Percentiles rank a stretch among this genome's conserved stretches.
These are phyloP conservation scores for Cydia splendana DNA, from an alignment of 1,140 invertebrate species.

Conservation along the genomic window DNA sequence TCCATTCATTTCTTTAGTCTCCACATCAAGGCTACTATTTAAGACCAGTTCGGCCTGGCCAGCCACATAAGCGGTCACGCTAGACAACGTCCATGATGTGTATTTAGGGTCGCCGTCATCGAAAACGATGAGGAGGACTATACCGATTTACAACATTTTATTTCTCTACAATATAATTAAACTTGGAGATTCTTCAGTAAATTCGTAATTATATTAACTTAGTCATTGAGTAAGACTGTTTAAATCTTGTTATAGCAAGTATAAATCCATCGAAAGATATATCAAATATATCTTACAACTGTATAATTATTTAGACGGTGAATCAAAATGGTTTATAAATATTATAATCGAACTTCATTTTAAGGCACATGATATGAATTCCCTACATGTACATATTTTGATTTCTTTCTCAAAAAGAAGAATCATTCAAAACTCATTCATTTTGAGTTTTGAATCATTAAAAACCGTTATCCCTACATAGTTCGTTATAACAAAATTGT, in stretches of 20 bases:
- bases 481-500: not conserved
- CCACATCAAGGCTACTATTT: not conserved
- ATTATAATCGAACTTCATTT: not conserved
- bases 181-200: constrained; percentile 2
- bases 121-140: too few species aligned
- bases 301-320: not conserved
- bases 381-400: not conserved
- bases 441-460: too few species aligned
- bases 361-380: too few species aligned
- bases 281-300: not conserved
- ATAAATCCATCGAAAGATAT: not conserved
- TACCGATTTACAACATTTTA: not conserved
- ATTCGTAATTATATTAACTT: not conserved
- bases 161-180: not conserved
- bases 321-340: not conserved
- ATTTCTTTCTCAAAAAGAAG: not conserved
- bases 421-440: too few species aligned
- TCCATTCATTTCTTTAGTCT: not conserved
- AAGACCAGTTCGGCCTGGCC: too few species aligned
- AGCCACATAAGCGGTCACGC: too few species aligned
- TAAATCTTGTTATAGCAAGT: not conserved
- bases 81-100: too few species aligned
- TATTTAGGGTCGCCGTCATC: too few species aligned
- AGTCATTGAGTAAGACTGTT: not conserved
- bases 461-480: not conserved